Base-by-base conservation (phyloP, 2,888 invertebrate genomes). In the Acrocera orbiculus region DNA sequence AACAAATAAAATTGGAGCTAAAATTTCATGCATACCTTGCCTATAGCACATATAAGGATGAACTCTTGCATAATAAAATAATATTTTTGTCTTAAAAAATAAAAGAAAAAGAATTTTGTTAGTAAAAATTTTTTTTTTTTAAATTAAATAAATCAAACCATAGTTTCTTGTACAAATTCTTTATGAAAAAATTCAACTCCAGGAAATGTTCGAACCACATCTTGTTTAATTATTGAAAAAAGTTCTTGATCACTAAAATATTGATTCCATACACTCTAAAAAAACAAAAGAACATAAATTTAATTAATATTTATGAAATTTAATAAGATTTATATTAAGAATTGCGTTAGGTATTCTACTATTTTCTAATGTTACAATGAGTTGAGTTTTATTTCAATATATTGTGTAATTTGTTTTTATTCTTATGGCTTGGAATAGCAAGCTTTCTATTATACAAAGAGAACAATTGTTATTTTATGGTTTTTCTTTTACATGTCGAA, bases 11-110 rank as follows among this genome's bases (percentile, higher is more conserved):
- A 85, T 56, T 0, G 83, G 83, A 2, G 83, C 86, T 32, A 86
- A 58, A 30, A 86, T 69, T 56, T 86, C 86, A 57, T 86, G 86
- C 85, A 86, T 86, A 15, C 86, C 85, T 65, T 85, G 85, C 26
- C 78, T 66, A 52, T 86, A 85, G 31, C 75, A 74, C 46, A 82
- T 66, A 40, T 66, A 58, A 0, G 73, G 66, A 57, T 79, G 71
- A 28, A 76, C 68, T 2, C 80, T 62, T 1, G 72, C 67, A 62
- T 71, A 72, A 51, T 65, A 66, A 50, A 73, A 73, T 10, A 73
- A 46, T 19, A 73, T 64, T 4, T 68, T 65, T 1, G 60, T 65
- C 69, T 69, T 43, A 1, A 41, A 38, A 27, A 20, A 22, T 15
- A 5, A 26, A 16, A 22, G 13, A 4, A 25, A 35, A 32, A 25